Evolutionary conservation across 2,888 invertebrate species (phyloP).

Genomic region (Julus scanicus): DNA sequence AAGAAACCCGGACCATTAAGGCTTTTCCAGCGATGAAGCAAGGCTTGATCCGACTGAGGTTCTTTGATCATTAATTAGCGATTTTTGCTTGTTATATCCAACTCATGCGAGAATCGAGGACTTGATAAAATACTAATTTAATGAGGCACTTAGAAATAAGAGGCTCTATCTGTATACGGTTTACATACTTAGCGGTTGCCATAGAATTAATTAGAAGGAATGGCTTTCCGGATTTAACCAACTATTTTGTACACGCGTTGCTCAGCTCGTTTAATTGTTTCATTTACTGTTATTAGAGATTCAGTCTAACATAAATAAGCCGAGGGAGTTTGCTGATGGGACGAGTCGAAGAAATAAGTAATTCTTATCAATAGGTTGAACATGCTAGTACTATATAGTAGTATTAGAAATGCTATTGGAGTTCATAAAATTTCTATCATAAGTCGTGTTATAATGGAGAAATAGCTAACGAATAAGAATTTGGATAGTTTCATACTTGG

Average conservation of each 20-base stretch:
- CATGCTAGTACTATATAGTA: neutral
- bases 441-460: no score
- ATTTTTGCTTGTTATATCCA: constrained; percentile 1
- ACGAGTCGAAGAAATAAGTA: neutral
- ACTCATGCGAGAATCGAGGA: constrained; percentile 19
- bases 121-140: constrained; percentile 19
- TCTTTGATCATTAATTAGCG: neutral
- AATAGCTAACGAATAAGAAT: no score
- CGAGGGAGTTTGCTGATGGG: neutral
- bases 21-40: neutral
- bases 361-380: neutral
- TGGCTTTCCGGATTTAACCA: neutral
- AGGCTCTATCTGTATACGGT: neutral
- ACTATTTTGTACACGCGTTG: neutral
- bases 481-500: no score
- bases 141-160: neutral
- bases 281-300: neutral
- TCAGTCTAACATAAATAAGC: neutral
- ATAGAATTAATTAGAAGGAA: constrained; percentile 19
- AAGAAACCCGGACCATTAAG: neutral
- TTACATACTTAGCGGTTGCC: constrained; percentile 9
- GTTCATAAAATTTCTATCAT: no score
- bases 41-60: neutral
- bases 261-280: constrained; percentile 8
- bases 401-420: no score